phyloP scores from a whole-genome alignment of 1,140 invertebrate species.

The Drosophila dunni region DNA sequence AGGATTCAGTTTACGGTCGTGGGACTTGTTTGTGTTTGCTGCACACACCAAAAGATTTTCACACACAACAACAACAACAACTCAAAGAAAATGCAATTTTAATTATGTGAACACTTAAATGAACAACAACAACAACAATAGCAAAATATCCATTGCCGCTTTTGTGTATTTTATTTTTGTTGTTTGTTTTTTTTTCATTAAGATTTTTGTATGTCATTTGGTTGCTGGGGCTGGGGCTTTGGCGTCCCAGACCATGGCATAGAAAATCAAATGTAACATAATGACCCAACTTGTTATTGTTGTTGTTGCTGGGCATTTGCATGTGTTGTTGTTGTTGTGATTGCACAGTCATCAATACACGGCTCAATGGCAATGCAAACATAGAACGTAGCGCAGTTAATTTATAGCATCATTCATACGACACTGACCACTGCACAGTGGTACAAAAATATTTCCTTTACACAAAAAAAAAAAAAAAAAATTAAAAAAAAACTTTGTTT shows the following conservation, averaged over 20 bases:
- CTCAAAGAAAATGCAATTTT: slow-evolving; percentile 59
- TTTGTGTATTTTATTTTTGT: slow-evolving; percentile 32
- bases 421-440: slow-evolving; percentile 35
- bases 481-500: too few relatives aligned
- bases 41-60: slow-evolving; percentile 44
- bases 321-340: slow-evolving; percentile 4
- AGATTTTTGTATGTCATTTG: slow-evolving; percentile 50
- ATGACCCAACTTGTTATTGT: slow-evolving; percentile 45
- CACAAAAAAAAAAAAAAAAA: too few relatives aligned
- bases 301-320: slow-evolving; percentile 16
- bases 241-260: slow-evolving; percentile 72
- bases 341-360: slow-evolving; percentile 21
- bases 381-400: slow-evolving; percentile 42
- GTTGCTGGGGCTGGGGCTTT: slow-evolving; percentile 13
- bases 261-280: slow-evolving; percentile 70
- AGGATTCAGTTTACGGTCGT: slow-evolving; percentile 40
- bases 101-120: slow-evolving; percentile 52
- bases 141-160: slow-evolving; percentile 50
- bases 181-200: slow-evolving; percentile 47
- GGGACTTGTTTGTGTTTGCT: slow-evolving; percentile 2
- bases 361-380: slow-evolving; percentile 27
- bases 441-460: not conserved
- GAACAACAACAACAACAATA: slow-evolving; percentile 20
- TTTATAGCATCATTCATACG: slow-evolving; percentile 65
- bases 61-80: slow-evolving; percentile 28